phyloP scores from a whole-genome alignment of 2,113 vertebrate species.

The Laticauda colubrina region DNA sequence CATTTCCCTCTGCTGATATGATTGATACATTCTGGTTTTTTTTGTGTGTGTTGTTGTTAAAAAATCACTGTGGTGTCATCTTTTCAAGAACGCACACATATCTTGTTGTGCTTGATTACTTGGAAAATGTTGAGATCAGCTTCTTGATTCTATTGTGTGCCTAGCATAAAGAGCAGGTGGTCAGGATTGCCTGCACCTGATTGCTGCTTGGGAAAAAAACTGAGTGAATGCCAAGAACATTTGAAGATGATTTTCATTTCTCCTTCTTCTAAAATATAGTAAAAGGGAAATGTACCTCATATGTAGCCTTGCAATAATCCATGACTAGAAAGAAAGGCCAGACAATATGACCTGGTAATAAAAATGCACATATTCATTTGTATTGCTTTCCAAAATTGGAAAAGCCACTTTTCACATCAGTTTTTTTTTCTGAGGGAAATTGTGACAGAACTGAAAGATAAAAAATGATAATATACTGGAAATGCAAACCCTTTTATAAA shows the following conservation, averaged over 20 bases:
- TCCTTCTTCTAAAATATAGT: slow-evolving; percentile 3
- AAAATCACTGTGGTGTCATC: not conserved
- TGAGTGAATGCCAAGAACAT: not conserved
- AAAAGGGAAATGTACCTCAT: not conserved
- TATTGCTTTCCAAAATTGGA: not conserved
- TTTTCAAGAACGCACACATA: not conserved
- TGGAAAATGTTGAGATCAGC: not conserved
- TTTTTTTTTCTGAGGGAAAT: not conserved
- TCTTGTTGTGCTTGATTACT: not conserved
- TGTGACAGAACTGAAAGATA: not conserved
- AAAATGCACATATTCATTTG: not conserved
- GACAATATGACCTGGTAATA: not conserved
- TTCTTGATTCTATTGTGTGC: not conserved
- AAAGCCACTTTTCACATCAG: not conserved
- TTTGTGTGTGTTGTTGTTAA: not conserved
- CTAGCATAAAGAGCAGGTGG: not conserved
- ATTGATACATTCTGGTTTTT: not conserved
- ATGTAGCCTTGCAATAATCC: not conserved
- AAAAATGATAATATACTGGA: not conserved
- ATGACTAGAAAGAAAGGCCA: not conserved
- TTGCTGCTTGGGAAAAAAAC: not conserved
- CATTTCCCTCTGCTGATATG: not conserved
- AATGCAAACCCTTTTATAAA: not conserved
- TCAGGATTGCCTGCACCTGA: not conserved
- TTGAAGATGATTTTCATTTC: not conserved